Conservation (phyloP, 2,113 vertebrate species). For the Ageneiosus marmoratus region DNA sequence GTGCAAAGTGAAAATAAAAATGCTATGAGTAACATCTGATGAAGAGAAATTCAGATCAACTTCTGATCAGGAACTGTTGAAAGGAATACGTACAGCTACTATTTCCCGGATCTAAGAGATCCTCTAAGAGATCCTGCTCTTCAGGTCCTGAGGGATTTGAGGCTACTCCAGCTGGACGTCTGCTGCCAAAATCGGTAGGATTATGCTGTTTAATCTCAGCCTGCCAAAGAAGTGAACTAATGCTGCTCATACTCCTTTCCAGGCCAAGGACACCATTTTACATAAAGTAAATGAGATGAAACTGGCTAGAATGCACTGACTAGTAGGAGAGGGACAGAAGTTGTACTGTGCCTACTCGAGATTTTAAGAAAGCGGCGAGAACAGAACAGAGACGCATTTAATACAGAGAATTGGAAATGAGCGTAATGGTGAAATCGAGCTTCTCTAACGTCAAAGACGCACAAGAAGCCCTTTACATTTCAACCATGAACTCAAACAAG, state of each 20-base stretch:
- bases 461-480: conserved; percentile 32
- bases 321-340: not conserved
- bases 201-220: conserved; percentile 54
- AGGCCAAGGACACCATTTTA: conserved; percentile 35
- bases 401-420: conserved; percentile 25
- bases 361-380: conserved; percentile 22
- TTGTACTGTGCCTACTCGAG: conserved; percentile 12
- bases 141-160: conserved; percentile 47
- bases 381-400: conserved; percentile 34
- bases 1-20: not conserved
- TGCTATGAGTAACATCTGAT: not conserved
- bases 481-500: conserved; percentile 21
- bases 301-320: not conserved
- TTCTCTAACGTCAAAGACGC: conserved; percentile 2
- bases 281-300: conserved; percentile 17
- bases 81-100: not conserved
- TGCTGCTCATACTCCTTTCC: conserved; percentile 45
- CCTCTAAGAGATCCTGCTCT: conserved; percentile 26
- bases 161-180: conserved; percentile 53
- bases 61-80: not conserved
- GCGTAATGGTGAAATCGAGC: conserved; percentile 10
- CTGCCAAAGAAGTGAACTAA: conserved; percentile 51
- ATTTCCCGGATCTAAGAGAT: not conserved
- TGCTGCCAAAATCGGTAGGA: conserved; percentile 51
- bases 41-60: too few relatives aligned